Percentiles rank a stretch among this genome's conserved stretches.
phyloP scores from a whole-genome alignment of 1,140 invertebrate genomes.

The Polypedilum vanderplanki region DNA sequence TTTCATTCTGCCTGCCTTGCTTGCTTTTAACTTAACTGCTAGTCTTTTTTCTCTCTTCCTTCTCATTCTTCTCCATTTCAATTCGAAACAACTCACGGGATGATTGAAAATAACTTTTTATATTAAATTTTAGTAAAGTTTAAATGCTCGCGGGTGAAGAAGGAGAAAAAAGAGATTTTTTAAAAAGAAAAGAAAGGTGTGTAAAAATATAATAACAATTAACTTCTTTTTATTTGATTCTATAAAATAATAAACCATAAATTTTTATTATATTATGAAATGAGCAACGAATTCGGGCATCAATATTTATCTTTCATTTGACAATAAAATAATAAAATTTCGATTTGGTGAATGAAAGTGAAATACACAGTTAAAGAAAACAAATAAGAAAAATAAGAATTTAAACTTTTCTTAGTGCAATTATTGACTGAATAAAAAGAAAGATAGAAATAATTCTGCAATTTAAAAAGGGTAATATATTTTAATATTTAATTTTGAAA shows the following conservation, averaged over 20 bases:
- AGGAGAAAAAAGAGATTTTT: background rate
- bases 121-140: slow-evolving; percentile 5
- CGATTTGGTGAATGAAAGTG: background rate
- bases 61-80: slow-evolving; percentile 11
- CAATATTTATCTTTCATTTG: background rate
- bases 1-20: background rate
- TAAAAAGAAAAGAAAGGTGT: background rate
- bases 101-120: background rate
- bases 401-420: too few species aligned
- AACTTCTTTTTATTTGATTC: slow-evolving; percentile 1
- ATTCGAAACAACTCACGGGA: slow-evolving; percentile 19
- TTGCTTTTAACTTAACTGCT: too few species aligned
- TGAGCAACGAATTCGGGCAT: background rate
- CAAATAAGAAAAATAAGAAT: too few species aligned
- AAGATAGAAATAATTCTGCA: too few species aligned
- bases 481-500: too few species aligned
- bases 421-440: too few species aligned
- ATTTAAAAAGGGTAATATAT: too few species aligned
- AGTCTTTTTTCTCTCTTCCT: too few species aligned
- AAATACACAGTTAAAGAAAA: too few species aligned
- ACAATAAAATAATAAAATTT: background rate
- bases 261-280: slow-evolving; percentile 21
- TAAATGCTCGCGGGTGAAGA: slow-evolving; percentile 24
- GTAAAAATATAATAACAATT: background rate
- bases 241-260: slow-evolving; percentile 27